These are phyloP conservation scores for Acyrthosiphon pisum DNA, from an alignment of 1,140 invertebrate species.

Conservation along the genomic window DNA sequence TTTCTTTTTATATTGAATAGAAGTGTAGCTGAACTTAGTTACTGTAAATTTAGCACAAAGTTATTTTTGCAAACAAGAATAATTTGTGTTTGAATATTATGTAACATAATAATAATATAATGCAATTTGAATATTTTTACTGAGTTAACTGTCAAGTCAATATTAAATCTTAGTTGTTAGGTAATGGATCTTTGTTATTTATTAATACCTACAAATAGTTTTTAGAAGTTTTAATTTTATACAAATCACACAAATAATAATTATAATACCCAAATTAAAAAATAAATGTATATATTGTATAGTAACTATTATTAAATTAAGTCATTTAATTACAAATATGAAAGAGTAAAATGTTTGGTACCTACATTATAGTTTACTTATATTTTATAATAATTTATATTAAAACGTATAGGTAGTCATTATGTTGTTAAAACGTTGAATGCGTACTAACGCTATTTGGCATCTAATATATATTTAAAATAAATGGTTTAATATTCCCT, in stretches of 20 bases:
- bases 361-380: not conserved
- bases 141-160: too few species aligned
- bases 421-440: not conserved
- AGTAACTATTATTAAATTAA: not conserved
- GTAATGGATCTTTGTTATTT: not conserved
- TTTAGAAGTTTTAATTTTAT: not conserved
- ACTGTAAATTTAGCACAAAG: not conserved
- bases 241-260: not conserved
- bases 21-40: too few species aligned
- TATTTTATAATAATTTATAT: not conserved
- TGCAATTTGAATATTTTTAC: too few species aligned
- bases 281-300: not conserved
- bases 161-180: too few species aligned
- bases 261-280: not conserved
- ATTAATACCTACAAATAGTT: not conserved
- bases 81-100: not conserved
- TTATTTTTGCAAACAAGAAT: not conserved
- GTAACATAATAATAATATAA: too few species aligned
- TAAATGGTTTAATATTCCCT: too few species aligned
- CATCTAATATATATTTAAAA: too few species aligned
- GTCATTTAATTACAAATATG: not conserved
- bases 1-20: too few species aligned
- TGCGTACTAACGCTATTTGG: too few species aligned
- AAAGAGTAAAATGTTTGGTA: not conserved
- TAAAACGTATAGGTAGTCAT: too few species aligned